Base-by-base conservation (phyloP, 2,888 invertebrate species). In the Agrochola lychnidis region DNA sequence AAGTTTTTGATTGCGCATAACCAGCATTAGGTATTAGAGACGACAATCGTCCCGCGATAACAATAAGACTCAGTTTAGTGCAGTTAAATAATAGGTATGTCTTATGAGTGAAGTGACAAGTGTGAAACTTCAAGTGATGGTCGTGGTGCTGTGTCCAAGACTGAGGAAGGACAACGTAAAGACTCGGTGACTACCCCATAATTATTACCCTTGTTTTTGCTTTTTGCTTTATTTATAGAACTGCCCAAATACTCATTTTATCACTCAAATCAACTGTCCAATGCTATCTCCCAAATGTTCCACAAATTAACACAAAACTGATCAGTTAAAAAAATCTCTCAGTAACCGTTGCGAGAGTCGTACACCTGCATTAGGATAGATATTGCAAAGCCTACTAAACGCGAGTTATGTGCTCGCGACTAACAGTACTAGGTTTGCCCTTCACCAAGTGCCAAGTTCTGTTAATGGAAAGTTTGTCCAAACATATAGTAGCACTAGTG, bases 381-480 rank as follows among this genome's bases (percentile, higher is more conserved):
- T 82, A 80, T 87, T 87, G 91, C 91, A 84, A 91, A 91, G 91
- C 89, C 91, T 92, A 88, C 90, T 89, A 90, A 79, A 89, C 90
- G 88, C 89, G 83, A 89, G 88, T 90, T 90, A 92, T 90, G 89
- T 91, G 88, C 87, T 85, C 86, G 88, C 87, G 83, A 86, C 87
- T 88, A 84, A 83, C 73, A 78, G 77, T 82, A 82, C 86, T 85
- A 89, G 78, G 83, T 79, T 87, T 83, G 86, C 80, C 84, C 83
- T 86, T 83, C 86, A 88, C 78, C 86, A 85, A 84, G 91, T 90
- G 91, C 89, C 88, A 89, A 90, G 85, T 86, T 88, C 89, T 89
- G 94, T 95, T 94, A 94, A 93, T 92, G 89, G 92, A 92, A 93
- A 92, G 92, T 89, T 91, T 85, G 87, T 89, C 90, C 89, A 92